phyloP scores from a whole-genome alignment of 2,888 invertebrate species.

The Chelonus formosanus region DNA sequence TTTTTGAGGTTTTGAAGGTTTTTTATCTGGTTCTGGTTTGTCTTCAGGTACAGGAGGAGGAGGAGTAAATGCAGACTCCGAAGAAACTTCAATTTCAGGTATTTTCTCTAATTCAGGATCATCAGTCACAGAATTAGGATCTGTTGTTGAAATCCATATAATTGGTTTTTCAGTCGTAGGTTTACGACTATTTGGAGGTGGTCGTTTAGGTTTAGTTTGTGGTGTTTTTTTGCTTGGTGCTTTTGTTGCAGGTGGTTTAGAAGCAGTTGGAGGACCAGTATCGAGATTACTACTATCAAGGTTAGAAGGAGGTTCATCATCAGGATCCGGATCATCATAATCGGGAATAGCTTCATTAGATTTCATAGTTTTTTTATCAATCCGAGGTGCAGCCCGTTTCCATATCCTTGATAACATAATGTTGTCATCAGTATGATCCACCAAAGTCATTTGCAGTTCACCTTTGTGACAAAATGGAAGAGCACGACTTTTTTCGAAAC shows the following conservation, averaged over 20 bases:
- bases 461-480: conserved; percentile 42
- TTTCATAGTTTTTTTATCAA: conserved; percentile 33
- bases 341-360: conserved; percentile 38
- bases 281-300: conserved; percentile 32
- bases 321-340: conserved; percentile 26
- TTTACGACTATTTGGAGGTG: conserved; percentile 21
- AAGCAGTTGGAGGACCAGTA: conserved; percentile 37
- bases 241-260: conserved; percentile 27
- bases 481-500: conserved; percentile 18
- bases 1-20: too few relatives aligned
- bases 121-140: conserved; percentile 30
- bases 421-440: conserved; percentile 29
- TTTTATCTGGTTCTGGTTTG: background rate
- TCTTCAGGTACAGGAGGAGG: background rate
- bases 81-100: background rate
- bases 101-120: conserved; percentile 20
- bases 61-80: too few relatives aligned
- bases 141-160: conserved; percentile 17
- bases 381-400: conserved; percentile 39
- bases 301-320: conserved; percentile 29
- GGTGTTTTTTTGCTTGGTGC: conserved; percentile 19
- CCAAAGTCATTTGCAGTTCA: conserved; percentile 37
- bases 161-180: conserved; percentile 20
- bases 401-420: conserved; percentile 33
- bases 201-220: conserved; percentile 14